Evolutionary conservation across 2,888 invertebrate species (phyloP).

Genomic region (Drepanosiphum platanoidis): DNA sequence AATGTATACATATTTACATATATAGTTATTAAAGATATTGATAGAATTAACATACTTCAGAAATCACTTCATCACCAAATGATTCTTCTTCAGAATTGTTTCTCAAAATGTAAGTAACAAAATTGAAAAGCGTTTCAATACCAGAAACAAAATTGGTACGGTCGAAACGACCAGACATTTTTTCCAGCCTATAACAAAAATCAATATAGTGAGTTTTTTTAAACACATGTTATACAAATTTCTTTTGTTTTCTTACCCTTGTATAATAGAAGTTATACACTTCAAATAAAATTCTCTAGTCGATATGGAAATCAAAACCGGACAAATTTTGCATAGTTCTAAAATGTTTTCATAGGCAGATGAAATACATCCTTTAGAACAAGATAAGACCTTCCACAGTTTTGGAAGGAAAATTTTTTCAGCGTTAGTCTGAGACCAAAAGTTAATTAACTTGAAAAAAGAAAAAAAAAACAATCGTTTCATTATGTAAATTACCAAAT

Average conservation of each 20-base stretch:
- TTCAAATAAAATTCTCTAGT: conserved; percentile 46
- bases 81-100: conserved; percentile 35
- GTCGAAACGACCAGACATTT: conserved; percentile 55
- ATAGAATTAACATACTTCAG: conserved; percentile 24
- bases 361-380: conserved; percentile 55
- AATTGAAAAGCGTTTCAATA: conserved; percentile 50
- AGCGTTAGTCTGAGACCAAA: conserved; percentile 56
- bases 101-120: conserved; percentile 35
- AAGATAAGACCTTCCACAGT: conserved; percentile 51
- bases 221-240: background rate
- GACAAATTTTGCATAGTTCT: conserved; percentile 31
- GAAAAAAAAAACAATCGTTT: no score
- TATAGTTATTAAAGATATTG: background rate
- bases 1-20: no score
- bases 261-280: conserved; percentile 43
- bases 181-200: conserved; percentile 47
- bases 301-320: conserved; percentile 17
- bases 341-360: conserved; percentile 56
- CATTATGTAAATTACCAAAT: no score
- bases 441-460: conserved; percentile 26
- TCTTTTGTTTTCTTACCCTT: conserved; percentile 28
- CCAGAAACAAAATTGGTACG: conserved; percentile 55
- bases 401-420: conserved; percentile 61
- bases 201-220: background rate
- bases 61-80: conserved; percentile 7